phyloP scores from a whole-genome alignment of 1,140 invertebrate species.

The Rhagoletis zephyria region DNA sequence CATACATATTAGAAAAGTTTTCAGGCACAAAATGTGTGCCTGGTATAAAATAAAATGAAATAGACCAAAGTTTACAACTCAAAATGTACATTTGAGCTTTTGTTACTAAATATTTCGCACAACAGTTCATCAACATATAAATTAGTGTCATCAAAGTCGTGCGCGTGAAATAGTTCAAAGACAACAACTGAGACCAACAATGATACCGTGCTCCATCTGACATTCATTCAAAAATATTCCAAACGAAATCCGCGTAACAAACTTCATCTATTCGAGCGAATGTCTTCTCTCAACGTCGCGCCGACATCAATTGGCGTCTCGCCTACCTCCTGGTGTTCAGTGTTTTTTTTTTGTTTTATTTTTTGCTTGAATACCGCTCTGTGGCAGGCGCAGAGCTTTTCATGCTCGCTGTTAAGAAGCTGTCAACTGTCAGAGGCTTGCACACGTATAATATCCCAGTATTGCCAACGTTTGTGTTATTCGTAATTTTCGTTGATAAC shows the following conservation, averaged over 20 bases:
- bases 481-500: conserved; percentile 30
- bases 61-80: background rate
- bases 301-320: background rate
- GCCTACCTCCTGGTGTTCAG: too few relatives aligned
- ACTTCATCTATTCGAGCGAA: background rate
- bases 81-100: background rate
- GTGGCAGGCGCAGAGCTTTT: background rate
- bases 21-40: too few relatives aligned
- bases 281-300: background rate
- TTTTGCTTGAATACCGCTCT: background rate
- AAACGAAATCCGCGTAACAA: background rate
- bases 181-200: background rate
- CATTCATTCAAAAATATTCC: conserved; percentile 9
- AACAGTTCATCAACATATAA: conserved; percentile 51
- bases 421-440: background rate
- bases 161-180: background rate
- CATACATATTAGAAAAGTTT: conserved; percentile 26
- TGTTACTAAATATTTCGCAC: background rate
- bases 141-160: conserved; percentile 29
- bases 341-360: background rate
- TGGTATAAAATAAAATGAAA: conserved; percentile 10
- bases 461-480: conserved; percentile 9
- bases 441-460: background rate
- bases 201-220: background rate
- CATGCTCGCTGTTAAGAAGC: background rate